Evolutionary conservation across 2,113 vertebrate genomes (phyloP).

Genomic region (Bos indicus): DNA sequence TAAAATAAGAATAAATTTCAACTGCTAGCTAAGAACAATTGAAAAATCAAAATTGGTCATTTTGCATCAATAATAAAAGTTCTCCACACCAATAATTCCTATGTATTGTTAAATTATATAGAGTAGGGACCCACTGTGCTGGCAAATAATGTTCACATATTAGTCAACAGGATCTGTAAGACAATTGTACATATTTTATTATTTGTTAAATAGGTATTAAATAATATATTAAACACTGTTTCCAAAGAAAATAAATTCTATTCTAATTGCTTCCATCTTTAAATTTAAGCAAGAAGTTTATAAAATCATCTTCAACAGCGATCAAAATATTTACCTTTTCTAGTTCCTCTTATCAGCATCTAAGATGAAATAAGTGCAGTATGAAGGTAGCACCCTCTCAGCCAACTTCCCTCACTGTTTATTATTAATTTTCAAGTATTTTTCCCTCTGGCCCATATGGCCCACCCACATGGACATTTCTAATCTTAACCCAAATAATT

Average conservation of each 20-base stretch:
- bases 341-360: neutral
- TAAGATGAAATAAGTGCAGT: neutral
- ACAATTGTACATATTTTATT: neutral
- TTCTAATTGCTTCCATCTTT: neutral
- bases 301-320: neutral
- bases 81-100: neutral
- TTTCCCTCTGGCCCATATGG: neutral
- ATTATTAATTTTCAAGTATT: neutral
- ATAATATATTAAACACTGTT: neutral
- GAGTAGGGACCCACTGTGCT: neutral
- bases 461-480: neutral
- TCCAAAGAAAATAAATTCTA: neutral
- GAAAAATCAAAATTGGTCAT: neutral
- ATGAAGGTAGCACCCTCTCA: neutral
- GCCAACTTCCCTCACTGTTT: neutral
- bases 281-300: neutral
- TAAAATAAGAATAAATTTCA: conserved; percentile 23
- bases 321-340: neutral
- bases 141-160: neutral
- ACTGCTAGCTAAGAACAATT: neutral
- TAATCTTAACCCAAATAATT: neutral
- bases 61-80: neutral
- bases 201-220: conserved; percentile 14
- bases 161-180: neutral
- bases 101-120: neutral